Evolutionary conservation across 1,140 invertebrate genomes (phyloP), one percentile per base, ranked within the genome.

Genomic region (Pachypsylla venusta): DNA sequence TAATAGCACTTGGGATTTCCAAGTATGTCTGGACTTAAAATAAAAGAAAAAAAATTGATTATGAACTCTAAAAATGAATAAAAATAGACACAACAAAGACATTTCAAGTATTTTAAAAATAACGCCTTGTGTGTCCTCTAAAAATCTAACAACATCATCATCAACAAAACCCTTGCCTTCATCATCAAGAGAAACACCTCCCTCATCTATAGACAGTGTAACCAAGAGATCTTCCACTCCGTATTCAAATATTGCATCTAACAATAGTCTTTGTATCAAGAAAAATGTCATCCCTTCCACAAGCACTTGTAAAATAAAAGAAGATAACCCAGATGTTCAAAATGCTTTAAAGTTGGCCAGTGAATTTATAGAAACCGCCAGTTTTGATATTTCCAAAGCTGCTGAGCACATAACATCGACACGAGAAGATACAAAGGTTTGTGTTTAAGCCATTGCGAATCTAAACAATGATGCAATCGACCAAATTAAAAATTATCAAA

Each of bases 341-440:
- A 48, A 48, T 48, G 42, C 42, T n/a, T 22, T 48, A n/a, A 48
- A 4, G 22, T 19, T 48, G 22, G 42, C 42, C 16, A 48, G 22
- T 48, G 42, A 48, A 48, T 19, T 48, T 19, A 48, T 48, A 19
- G 42, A 48, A 22, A 48, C 42, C 7, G 42, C 42, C n/a, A 48
- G 42, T n/a, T 22, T 48, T 19, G 16, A 48, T 48, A 22, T 48
- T 5, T 10, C 16, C 16, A 48, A 48, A 48, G 42, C 42, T 48
- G 42, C 42, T n/a, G 22, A 48, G 22, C n/a, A 48, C 5, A 19
- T 48, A 19, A 19, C 16, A 19, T n/a, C 22, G 5, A 22, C 5
- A 3, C 16, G n/a, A 7, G 42, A 48, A n/a, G 42, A 48, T 19
- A 19, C 42, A 48, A 48, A 48, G 42, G 42, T 48, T 19, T 4